A percentile compares a stretch with the other conserved stretches of the same genome.
phyloP scores from a whole-genome alignment of 1,140 invertebrate species.

The Aphelenchoides besseyi region DNA sequence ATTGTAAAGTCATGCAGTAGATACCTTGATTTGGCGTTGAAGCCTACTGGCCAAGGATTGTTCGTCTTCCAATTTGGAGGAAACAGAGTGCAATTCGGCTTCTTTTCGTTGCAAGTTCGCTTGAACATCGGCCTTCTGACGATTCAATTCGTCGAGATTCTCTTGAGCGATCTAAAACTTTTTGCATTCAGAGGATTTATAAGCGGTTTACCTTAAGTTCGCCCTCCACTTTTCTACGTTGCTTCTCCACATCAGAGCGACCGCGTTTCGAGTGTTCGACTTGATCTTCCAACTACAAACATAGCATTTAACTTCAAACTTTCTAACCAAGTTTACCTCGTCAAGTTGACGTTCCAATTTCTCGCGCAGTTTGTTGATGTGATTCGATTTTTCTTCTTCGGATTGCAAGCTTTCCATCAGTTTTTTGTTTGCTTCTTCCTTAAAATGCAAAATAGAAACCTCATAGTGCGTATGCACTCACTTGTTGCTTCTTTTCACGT shows the following conservation, averaged over 20 bases:
- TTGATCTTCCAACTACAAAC: conserved; percentile 92
- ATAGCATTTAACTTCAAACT: no score
- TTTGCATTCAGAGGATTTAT: no score
- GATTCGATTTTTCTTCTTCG: conserved; percentile 97
- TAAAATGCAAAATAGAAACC: no score
- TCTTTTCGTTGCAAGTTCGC: conserved; percentile 59
- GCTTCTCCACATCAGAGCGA: conserved; percentile 92
- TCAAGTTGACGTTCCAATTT: conserved; percentile 87
- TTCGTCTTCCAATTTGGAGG: conserved; percentile 88
- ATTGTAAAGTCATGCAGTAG: not conserved
- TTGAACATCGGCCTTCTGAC: conserved; percentile 53
- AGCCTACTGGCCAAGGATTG: conserved; percentile 88
- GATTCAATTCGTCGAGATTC: conserved; percentile 57
- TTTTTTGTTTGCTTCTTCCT: no score
- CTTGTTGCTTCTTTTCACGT: no score
- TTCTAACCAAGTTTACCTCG: no score
- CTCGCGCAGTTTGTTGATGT: conserved; percentile 97
- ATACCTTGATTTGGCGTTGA: conserved; percentile 89
- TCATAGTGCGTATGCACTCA: no score
- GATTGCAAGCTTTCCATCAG: conserved; percentile 90
- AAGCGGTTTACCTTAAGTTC: conserved; percentile 97
- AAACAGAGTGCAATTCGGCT: conserved; percentile 44
- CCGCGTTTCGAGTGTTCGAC: conserved; percentile 97
- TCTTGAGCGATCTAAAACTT: conserved; percentile 86
- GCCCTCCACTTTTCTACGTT: conserved; percentile 86